A percentile compares a stretch with the other conserved stretches of the same genome.
Conservation (phyloP, 2,797 vertebrate genomes). For the Lepidocolaptes lacrymiger region DNA sequence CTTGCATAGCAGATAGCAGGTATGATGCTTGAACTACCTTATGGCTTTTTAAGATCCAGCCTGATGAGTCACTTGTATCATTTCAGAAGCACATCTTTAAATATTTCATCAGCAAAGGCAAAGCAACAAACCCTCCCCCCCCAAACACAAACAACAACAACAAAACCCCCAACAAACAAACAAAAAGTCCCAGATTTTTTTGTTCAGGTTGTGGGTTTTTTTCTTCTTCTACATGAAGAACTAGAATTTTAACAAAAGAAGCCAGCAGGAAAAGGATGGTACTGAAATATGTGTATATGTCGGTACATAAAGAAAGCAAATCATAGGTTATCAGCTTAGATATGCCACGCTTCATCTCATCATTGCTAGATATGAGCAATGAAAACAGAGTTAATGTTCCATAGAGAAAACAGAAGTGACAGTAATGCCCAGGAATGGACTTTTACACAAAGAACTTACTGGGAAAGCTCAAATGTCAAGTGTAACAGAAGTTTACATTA, state of each 20-base stretch:
- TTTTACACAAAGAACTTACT: slow-evolving; percentile 50
- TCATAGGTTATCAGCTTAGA: slow-evolving; percentile 52
- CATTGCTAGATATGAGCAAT: slow-evolving; percentile 37
- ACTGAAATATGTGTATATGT: background rate
- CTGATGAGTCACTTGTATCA: background rate
- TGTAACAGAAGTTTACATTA: slow-evolving; percentile 39
- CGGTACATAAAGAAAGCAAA: slow-evolving; percentile 24
- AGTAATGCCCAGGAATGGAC: slow-evolving; percentile 49
- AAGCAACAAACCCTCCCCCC: background rate
- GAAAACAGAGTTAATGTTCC: slow-evolving; percentile 60
- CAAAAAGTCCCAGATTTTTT: background rate
- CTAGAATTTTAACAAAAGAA: background rate
- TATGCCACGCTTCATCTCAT: slow-evolving; percentile 44
- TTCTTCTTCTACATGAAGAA: background rate
- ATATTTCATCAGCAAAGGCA: background rate
- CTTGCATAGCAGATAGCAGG: fast-evolving
- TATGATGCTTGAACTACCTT: background rate
- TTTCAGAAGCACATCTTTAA: background rate
- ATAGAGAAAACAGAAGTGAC: slow-evolving; percentile 48
- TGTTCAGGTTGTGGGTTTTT: background rate
- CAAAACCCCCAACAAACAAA: too few relatives aligned
- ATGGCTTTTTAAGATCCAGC: background rate
- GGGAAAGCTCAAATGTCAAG: slow-evolving; percentile 54
- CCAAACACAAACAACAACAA: too few relatives aligned
- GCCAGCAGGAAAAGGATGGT: background rate